Conservation (phyloP, 2,797 vertebrate species). For the Hippoglossus hippoglossus region DNA sequence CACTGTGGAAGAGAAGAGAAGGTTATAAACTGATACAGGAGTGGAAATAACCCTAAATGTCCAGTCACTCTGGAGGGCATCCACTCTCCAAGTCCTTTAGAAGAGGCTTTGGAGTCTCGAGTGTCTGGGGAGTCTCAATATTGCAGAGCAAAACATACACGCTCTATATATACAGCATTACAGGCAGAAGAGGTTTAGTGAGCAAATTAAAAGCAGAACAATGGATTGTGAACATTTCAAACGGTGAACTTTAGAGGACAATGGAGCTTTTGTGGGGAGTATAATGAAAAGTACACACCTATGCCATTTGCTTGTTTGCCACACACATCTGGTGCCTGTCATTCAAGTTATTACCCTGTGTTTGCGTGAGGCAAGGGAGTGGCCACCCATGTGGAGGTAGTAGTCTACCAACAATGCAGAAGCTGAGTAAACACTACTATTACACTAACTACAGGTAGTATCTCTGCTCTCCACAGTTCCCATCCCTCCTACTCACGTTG, state of each 20-base stretch:
- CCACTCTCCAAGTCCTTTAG: constrained; percentile 12
- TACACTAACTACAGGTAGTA: constrained; percentile 75
- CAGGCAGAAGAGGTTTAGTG: constrained; percentile 48
- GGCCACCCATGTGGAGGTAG: constrained; percentile 67
- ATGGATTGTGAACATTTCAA: constrained; percentile 58
- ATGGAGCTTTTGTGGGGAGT: constrained; percentile 54
- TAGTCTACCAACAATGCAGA: constrained; percentile 51
- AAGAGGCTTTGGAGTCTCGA: constrained; percentile 22
- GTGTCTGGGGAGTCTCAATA: constrained; percentile 38
- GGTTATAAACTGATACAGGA: constrained; percentile 22
- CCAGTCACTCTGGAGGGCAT: background rate
- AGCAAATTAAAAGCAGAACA: constrained; percentile 68
- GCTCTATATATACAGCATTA: constrained; percentile 13
- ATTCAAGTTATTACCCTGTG: constrained; percentile 45
- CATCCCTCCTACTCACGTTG: constrained; percentile 62
- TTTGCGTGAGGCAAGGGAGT: constrained; percentile 65
- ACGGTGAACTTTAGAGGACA: constrained; percentile 60
- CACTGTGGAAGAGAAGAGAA: constrained; percentile 15
- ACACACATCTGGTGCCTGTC: constrained; percentile 61
- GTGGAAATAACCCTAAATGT: background rate
- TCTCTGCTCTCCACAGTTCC: constrained; percentile 57
- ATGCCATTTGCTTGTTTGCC: constrained; percentile 56
- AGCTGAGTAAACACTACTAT: constrained; percentile 75
- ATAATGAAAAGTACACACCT: constrained; percentile 41
- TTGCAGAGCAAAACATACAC: constrained; percentile 29